Evolutionary conservation across 2,888 invertebrate species (phyloP).

Genomic region (Nephrotoma guestfalica): DNA sequence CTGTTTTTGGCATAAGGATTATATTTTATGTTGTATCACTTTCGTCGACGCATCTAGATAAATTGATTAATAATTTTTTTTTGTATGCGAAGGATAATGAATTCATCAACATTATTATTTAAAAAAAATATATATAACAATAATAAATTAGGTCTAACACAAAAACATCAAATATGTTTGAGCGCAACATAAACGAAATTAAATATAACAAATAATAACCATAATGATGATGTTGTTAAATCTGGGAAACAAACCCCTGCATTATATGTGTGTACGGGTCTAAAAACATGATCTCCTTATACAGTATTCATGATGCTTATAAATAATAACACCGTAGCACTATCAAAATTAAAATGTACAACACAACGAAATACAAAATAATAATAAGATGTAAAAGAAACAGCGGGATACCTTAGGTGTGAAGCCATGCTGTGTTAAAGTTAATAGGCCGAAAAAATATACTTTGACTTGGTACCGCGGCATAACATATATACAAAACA

Average conservation of each 20-base stretch:
- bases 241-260: background rate
- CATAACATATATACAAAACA: background rate
- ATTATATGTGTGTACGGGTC: background rate
- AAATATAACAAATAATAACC: background rate
- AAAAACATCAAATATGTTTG: background rate
- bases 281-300: background rate
- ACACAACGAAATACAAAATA: background rate
- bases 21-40: background rate
- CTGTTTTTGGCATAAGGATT: no score
- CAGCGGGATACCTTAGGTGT: conserved; percentile 4
- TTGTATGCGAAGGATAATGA: background rate
- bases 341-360: background rate
- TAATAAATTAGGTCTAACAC: no score
- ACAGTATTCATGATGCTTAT: background rate
- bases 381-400: background rate
- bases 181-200: background rate
- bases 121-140: background rate
- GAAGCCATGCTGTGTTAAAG: conserved; percentile 5
- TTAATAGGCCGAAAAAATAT: conserved; percentile 6
- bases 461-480: background rate
- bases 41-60: background rate
- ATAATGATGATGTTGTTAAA: background rate
- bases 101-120: background rate
- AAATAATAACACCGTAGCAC: background rate
- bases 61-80: background rate